Conservation (phyloP, 1,140 invertebrate species). For the Heliconius congener region DNA sequence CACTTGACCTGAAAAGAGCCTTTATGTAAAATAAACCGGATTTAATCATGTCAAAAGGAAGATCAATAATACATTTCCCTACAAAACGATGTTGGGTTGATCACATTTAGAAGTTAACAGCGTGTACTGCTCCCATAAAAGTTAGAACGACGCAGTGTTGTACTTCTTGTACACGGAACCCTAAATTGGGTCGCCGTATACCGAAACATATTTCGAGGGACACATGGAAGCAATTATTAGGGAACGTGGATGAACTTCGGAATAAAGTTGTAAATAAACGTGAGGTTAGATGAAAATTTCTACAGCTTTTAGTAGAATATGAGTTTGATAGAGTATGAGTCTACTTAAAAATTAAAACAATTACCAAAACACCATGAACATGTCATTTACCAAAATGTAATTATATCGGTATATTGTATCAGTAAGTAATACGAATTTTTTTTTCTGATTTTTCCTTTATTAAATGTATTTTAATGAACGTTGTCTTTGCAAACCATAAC, state of each 20-base stretch:
- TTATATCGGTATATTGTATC: no score
- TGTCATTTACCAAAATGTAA: no score
- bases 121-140: conserved; percentile 26
- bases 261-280: not conserved
- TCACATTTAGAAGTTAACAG: conserved; percentile 29
- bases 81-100: conserved; percentile 27
- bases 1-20: no score
- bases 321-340: not conserved
- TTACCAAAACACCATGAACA: no score
- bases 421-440: no score
- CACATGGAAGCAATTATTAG: not conserved
- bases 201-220: conserved; percentile 8
- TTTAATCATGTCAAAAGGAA: conserved; percentile 13
- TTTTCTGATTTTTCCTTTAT: no score
- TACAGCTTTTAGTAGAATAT: not conserved
- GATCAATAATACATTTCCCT: conserved; percentile 17
- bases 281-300: not conserved
- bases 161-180: conserved; percentile 21
- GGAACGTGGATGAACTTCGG: not conserved
- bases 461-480: no score
- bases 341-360: no score
- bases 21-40: not conserved
- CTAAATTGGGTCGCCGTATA: conserved; percentile 25
- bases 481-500: not conserved
- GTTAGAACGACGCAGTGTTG: conserved; percentile 1